phyloP scores from a whole-genome alignment of 1,140 invertebrate species.

The Drosophila subobscura region DNA sequence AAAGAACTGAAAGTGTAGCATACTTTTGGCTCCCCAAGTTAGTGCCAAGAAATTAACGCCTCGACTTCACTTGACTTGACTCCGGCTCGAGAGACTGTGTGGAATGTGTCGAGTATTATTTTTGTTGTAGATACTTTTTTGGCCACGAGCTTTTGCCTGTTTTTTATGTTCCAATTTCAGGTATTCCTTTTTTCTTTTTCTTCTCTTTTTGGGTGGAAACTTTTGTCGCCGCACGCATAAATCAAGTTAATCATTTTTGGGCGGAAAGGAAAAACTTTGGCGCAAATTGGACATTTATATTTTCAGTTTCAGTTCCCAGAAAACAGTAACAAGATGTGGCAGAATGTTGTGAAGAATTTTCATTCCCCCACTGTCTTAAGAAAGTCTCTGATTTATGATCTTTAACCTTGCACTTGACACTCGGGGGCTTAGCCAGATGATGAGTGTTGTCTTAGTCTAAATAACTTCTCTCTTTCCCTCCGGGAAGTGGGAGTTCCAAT shows the following conservation, averaged over 20 bases:
- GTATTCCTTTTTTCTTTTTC: constrained; percentile 51
- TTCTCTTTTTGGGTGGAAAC: constrained; percentile 40
- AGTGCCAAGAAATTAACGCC: constrained; percentile 75
- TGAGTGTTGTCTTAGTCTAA: constrained; percentile 44
- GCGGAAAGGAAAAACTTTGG: constrained; percentile 48
- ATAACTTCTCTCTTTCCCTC: background rate
- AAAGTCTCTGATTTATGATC: constrained; percentile 59
- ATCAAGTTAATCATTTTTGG: constrained; percentile 79
- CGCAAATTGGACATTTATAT: constrained; percentile 82
- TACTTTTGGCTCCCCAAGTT: constrained; percentile 54
- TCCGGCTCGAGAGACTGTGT: too few species aligned
- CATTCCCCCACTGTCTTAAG: background rate
- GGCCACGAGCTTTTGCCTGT: constrained; percentile 4
- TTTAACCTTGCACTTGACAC: constrained; percentile 64
- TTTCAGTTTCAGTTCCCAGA: constrained; percentile 46
- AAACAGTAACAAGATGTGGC: constrained; percentile 20
- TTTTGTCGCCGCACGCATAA: constrained; percentile 78
- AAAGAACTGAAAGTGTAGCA: constrained; percentile 43
- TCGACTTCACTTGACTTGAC: constrained; percentile 38
- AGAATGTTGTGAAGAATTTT: constrained; percentile 24
- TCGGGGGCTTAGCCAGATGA: constrained; percentile 40
- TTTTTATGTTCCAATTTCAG: constrained; percentile 35
- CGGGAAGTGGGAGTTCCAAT: background rate
- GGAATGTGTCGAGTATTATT: too few species aligned
- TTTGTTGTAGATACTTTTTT: constrained; percentile 33